Evolutionary conservation across 1,140 invertebrate species (phyloP).

Genomic region (Tetragonula clypearis): DNA sequence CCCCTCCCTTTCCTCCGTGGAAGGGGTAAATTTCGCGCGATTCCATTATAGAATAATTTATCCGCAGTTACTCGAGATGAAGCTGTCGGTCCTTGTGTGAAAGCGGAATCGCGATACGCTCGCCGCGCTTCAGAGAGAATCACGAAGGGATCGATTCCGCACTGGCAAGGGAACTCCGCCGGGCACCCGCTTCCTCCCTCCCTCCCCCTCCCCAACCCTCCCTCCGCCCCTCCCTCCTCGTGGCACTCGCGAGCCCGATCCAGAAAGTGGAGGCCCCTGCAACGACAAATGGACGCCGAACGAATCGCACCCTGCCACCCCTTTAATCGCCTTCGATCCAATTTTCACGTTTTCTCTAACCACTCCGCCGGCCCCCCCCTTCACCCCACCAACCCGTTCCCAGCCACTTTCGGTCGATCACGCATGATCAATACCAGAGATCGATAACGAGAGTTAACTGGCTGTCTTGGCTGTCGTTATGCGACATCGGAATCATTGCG

Average conservation of each 20-base stretch:
- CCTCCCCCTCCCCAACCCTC: not conserved
- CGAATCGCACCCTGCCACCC: slow-evolving; percentile 6
- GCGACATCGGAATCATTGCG: not conserved
- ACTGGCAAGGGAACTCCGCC: slow-evolving; percentile 49
- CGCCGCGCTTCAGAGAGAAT: slow-evolving; percentile 14
- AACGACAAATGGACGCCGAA: slow-evolving; percentile 37
- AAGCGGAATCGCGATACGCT: slow-evolving; percentile 40
- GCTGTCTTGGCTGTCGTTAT: not conserved
- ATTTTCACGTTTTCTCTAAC: slow-evolving; percentile 23
- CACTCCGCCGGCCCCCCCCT: too few species aligned
- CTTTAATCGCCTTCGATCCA: slow-evolving; percentile 40
- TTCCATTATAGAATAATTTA: slow-evolving; percentile 49
- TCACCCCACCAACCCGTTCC: too few species aligned
- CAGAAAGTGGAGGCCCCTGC: slow-evolving; percentile 21
- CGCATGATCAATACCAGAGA: slow-evolving; percentile 32
- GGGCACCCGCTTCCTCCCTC: not conserved
- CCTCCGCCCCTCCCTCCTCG: too few species aligned
- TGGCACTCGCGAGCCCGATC: too few species aligned
- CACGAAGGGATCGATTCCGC: slow-evolving; percentile 59
- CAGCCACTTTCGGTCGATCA: not conserved
- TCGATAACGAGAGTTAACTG: slow-evolving; percentile 3
- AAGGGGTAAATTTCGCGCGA: not conserved
- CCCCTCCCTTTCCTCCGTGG: too few species aligned
- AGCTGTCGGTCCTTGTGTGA: slow-evolving; percentile 20
- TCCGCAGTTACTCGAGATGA: slow-evolving; percentile 43